Percentiles rank a stretch among this genome's conserved stretches.
phyloP scores from a whole-genome alignment of 2,888 invertebrate genomes.

The Sminthurides aquaticus region DNA sequence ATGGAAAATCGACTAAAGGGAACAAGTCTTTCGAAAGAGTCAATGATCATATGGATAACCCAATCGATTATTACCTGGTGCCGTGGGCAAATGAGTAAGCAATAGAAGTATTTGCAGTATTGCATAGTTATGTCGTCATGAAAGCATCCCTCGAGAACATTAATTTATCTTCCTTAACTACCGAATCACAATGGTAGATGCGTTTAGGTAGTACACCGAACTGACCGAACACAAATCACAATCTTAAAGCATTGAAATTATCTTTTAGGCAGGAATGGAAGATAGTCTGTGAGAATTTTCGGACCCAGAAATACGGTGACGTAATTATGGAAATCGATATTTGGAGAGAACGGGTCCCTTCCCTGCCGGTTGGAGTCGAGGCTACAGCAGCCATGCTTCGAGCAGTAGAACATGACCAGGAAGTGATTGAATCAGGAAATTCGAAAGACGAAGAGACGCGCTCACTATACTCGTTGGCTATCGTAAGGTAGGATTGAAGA shows the following conservation, averaged over 20 bases:
- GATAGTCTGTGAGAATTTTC: conserved; percentile 34
- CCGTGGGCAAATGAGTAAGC: conserved; percentile 15
- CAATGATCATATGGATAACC: background rate
- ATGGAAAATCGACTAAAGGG: background rate
- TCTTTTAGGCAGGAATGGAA: conserved; percentile 41
- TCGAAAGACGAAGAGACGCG: conserved; percentile 18
- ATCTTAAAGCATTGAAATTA: background rate
- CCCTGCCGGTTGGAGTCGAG: conserved; percentile 39
- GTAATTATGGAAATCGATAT: conserved; percentile 32
- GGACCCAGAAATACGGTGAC: conserved; percentile 24
- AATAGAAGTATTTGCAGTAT: no score
- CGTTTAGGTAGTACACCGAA: background rate
- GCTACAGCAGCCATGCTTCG: conserved; percentile 31
- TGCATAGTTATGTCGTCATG: no score
- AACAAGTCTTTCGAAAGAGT: background rate
- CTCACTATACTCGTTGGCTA: conserved; percentile 37
- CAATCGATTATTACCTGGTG: conserved; percentile 13
- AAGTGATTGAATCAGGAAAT: background rate
- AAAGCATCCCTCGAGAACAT: no score
- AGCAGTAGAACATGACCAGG: conserved; percentile 27
- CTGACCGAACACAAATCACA: background rate
- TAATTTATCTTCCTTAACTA: no score
- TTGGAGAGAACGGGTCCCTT: conserved; percentile 39
- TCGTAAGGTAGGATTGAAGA: conserved; percentile 31
- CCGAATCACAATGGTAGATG: no score